phyloP scores from a whole-genome alignment of 2,113 vertebrate species.

The Natator depressus region DNA sequence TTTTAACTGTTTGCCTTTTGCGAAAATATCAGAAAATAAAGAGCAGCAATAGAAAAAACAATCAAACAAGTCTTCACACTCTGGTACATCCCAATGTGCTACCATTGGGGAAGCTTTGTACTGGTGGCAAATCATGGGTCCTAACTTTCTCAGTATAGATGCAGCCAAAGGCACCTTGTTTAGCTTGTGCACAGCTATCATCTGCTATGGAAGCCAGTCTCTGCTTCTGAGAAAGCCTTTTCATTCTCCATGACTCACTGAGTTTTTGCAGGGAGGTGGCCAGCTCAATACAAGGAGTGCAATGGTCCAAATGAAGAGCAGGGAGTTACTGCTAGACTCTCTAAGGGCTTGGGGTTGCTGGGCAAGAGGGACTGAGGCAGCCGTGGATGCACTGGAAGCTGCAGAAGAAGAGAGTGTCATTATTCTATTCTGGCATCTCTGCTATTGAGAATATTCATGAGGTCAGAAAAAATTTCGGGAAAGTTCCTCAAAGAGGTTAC shows the following conservation, averaged over 20 bases:
- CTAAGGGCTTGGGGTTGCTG: background rate
- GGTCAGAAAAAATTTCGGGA: background rate
- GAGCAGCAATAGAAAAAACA: background rate
- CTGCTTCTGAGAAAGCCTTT: background rate
- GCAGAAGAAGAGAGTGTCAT: background rate
- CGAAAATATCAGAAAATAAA: background rate
- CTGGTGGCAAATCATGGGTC: background rate
- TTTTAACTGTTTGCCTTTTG: background rate
- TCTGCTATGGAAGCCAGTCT: fast-evolving
- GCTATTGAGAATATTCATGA: background rate
- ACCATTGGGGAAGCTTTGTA: background rate
- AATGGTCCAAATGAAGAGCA: background rate
- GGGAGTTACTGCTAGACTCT: background rate
- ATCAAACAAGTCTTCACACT: background rate
- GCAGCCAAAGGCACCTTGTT: background rate
- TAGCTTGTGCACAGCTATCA: background rate
- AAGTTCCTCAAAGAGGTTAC: background rate
- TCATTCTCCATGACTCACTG: background rate
- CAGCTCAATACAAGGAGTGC: background rate
- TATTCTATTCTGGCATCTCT: background rate
- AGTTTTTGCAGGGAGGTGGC: background rate
- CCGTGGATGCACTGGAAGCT: background rate
- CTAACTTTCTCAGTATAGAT: background rate
- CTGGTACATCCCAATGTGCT: background rate
- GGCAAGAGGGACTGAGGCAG: background rate